Conservation (phyloP, 2,888 invertebrate genomes). For the Drosophila trichaetosa region DNA sequence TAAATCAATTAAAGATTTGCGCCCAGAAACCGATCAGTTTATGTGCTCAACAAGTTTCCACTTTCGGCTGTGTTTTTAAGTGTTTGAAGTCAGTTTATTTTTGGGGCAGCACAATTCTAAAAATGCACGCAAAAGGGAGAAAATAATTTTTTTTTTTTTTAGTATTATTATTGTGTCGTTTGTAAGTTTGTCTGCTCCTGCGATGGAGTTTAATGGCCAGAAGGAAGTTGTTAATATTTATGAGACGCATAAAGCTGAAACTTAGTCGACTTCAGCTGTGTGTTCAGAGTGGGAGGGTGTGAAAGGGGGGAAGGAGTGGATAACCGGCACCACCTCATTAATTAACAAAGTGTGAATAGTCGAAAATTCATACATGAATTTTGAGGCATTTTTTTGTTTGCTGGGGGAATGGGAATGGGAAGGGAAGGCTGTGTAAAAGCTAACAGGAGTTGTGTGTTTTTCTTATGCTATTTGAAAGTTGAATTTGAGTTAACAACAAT, state of each 20-base stretch:
- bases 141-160: conserved; percentile 5
- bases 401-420: background rate
- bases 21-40: conserved; percentile 56
- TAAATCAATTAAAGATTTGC: conserved; percentile 76
- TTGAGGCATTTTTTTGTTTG: background rate
- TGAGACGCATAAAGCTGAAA: conserved; percentile 58
- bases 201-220: conserved; percentile 57
- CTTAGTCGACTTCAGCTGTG: conserved; percentile 26
- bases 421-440: conserved; percentile 32
- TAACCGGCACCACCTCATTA: conserved; percentile 62
- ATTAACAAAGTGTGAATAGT: conserved; percentile 70
- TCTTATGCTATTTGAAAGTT: conserved; percentile 25
- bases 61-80: background rate
- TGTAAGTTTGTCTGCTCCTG: conserved; percentile 28
- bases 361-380: conserved; percentile 33
- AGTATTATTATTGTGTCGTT: conserved; percentile 45
- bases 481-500: conserved; percentile 47
- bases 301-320: background rate
- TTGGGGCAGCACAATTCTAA: conserved; percentile 38
- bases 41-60: conserved; percentile 62
- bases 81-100: conserved; percentile 49
- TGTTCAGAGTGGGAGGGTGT: background rate
- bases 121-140: conserved; percentile 54
- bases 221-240: conserved; percentile 77
- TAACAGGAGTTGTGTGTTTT: conserved; percentile 35